Percentiles rank a stretch among this genome's conserved stretches.
These are phyloP conservation scores for Calameuta pallipes DNA, from an alignment of 2,888 invertebrate species.

Conservation along the genomic window DNA sequence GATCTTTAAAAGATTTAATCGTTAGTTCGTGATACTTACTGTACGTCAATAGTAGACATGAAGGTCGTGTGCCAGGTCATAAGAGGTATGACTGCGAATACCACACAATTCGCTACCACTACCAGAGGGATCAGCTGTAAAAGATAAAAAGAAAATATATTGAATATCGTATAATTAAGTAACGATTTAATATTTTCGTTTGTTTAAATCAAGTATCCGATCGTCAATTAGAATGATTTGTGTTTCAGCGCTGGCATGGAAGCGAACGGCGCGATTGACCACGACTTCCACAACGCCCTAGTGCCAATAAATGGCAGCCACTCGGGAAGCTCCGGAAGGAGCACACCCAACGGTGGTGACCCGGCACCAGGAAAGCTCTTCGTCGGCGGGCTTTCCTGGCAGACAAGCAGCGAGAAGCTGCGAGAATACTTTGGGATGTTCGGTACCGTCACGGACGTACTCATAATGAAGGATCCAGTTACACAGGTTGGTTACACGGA, in stretches of 20 bases:
- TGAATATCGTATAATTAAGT: neutral
- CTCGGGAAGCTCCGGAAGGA: constrained; percentile 78
- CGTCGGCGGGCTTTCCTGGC: constrained; percentile 93
- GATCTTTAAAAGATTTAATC: too few relatives aligned
- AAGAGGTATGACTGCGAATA: constrained; percentile 35
- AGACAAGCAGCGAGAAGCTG: constrained; percentile 92
- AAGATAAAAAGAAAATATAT: constrained; percentile 24
- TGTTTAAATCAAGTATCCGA: neutral
- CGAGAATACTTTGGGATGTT: constrained; percentile 93
- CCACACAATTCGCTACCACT: constrained; percentile 29
- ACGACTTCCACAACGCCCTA: constrained; percentile 67
- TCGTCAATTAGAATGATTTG: constrained; percentile 26
- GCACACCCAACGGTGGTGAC: constrained; percentile 77
- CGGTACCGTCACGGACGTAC: constrained; percentile 89
- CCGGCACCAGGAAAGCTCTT: constrained; percentile 88
- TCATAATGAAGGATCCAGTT: constrained; percentile 94
- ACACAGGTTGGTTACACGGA: constrained; percentile 78
- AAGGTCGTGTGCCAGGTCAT: constrained; percentile 46
- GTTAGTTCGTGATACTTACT: constrained; percentile 46
- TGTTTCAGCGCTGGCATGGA: constrained; percentile 69
- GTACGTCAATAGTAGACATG: constrained; percentile 57
- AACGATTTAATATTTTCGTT: constrained; percentile 11
- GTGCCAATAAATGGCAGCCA: constrained; percentile 69
- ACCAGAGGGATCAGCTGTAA: constrained; percentile 57
- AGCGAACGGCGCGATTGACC: constrained; percentile 69